These are phyloP conservation scores for Reticulitermes lucifugus DNA, from an alignment of 2,888 invertebrate species.

Conservation along the genomic window DNA sequence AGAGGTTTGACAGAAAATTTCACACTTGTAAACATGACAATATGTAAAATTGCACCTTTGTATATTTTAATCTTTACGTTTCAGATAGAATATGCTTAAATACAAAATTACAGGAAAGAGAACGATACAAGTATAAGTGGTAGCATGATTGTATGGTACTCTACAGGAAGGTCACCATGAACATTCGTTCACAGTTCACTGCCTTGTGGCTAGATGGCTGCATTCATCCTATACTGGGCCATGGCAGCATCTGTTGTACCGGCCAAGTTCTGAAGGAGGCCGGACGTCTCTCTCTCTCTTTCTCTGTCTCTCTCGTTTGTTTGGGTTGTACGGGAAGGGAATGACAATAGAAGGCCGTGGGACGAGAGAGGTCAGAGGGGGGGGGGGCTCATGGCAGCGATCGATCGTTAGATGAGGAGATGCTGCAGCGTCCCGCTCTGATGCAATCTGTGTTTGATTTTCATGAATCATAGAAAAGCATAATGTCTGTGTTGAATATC, in stretches of 20 bases:
- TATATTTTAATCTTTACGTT: too few relatives aligned
- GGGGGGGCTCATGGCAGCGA: slow-evolving; percentile 3
- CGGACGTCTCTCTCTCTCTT: background rate
- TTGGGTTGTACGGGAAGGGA: slow-evolving; percentile 36
- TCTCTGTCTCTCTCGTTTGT: slow-evolving; percentile 21
- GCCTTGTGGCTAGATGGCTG: background rate
- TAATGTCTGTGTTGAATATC: too few relatives aligned
- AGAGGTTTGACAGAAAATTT: too few relatives aligned
- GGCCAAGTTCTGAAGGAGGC: slow-evolving; percentile 5
- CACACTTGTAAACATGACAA: too few relatives aligned
- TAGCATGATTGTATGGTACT: too few relatives aligned
- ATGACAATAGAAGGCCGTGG: slow-evolving; percentile 11
- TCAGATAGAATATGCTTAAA: too few relatives aligned
- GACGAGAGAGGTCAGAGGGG: slow-evolving; percentile 20
- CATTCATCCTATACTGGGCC: background rate
- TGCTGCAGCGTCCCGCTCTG: slow-evolving; percentile 20
- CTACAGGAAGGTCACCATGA: too few relatives aligned
- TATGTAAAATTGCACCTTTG: too few relatives aligned
- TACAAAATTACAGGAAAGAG: too few relatives aligned
- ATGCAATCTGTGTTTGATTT: background rate
- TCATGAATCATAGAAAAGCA: too few relatives aligned
- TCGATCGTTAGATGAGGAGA: slow-evolving; percentile 28
- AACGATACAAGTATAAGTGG: too few relatives aligned
- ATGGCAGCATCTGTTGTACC: background rate
- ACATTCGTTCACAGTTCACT: too few relatives aligned